Evolutionary conservation across 2,113 vertebrate genomes (phyloP).

Genomic region (Taxidea taxus): DNA sequence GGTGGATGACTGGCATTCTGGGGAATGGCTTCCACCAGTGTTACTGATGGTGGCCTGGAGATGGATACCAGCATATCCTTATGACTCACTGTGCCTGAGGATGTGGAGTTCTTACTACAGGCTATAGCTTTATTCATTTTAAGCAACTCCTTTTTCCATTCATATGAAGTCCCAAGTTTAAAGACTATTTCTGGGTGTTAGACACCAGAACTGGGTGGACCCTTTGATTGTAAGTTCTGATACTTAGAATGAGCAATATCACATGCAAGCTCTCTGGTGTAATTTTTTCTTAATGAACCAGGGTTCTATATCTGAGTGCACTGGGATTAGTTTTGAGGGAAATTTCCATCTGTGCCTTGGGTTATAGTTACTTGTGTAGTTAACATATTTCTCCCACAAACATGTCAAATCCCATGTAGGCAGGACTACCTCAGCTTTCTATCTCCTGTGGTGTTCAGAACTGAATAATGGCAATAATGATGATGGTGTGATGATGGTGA

Average conservation of each 20-base stretch:
- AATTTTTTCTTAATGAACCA: background rate
- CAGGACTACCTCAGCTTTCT: background rate
- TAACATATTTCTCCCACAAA: background rate
- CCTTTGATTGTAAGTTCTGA: background rate
- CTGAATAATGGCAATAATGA: background rate
- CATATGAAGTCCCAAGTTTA: no score
- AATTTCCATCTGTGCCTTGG: background rate
- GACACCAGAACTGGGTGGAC: background rate
- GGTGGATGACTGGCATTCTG: accelerated
- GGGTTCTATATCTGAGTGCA: background rate
- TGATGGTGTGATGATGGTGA: no score
- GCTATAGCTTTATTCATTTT: background rate
- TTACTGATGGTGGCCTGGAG: background rate
- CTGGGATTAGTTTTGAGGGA: background rate
- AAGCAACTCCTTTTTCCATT: background rate
- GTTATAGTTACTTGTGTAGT: background rate
- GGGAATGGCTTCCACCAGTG: background rate
- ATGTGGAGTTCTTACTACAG: background rate
- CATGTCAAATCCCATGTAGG: background rate
- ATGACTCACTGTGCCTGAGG: background rate
- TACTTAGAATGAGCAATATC: background rate
- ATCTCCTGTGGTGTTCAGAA: background rate
- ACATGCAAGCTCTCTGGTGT: background rate
- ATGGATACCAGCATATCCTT: background rate
- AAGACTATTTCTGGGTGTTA: background rate